A percentile compares a stretch with the other conserved stretches of the same genome.
These are phyloP conservation scores for Oriolus oriolus DNA, from an alignment of 2,113 vertebrate species.

Conservation along the genomic window DNA sequence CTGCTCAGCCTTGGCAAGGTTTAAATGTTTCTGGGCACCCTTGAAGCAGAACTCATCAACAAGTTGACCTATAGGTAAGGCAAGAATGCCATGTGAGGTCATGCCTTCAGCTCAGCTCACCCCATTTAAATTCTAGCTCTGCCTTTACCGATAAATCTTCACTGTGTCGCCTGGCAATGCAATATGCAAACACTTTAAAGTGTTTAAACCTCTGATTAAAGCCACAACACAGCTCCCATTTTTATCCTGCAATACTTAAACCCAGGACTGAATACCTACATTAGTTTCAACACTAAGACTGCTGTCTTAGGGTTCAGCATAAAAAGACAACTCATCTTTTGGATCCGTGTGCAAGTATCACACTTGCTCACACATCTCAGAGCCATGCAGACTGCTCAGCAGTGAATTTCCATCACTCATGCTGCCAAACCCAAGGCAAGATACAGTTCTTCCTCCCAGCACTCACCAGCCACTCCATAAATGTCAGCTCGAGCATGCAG, in stretches of 20 bases:
- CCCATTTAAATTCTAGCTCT: not conserved
- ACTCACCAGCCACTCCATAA: not conserved
- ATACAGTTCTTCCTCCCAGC: not conserved
- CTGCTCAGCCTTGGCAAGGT: not conserved
- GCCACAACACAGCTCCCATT: not conserved
- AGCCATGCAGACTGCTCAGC: not conserved
- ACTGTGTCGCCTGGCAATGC: not conserved
- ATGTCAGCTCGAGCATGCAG: rapidly evolving
- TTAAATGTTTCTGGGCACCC: not conserved
- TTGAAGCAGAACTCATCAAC: not conserved
- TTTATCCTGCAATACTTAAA: not conserved
- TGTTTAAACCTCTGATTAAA: not conserved
- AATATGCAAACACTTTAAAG: not conserved
- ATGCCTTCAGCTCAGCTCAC: not conserved
- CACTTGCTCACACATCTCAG: not conserved
- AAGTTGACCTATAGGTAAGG: not conserved
- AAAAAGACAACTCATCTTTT: not conserved
- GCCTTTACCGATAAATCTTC: not conserved
- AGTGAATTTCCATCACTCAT: not conserved
- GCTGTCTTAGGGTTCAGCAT: not conserved
- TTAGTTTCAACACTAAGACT: not conserved
- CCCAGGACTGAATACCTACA: not conserved
- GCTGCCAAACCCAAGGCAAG: not conserved
- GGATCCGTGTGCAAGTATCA: not conserved
- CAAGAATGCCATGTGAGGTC: not conserved